Conservation (phyloP, 2,888 invertebrate genomes). For the Cantharis rustica region DNA sequence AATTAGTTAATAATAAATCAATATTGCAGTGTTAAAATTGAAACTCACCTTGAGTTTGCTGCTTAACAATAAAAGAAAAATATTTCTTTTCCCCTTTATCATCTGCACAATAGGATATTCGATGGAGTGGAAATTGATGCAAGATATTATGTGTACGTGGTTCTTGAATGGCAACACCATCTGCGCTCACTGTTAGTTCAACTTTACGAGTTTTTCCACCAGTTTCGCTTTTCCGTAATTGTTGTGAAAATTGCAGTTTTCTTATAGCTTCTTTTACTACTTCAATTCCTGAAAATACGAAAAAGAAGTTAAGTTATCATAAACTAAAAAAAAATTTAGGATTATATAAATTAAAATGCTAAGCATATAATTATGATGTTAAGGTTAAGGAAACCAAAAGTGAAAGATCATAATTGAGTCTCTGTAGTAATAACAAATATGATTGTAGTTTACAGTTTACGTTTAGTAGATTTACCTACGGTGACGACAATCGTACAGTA, state of each 20-base stretch:
- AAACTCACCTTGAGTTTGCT: constrained; percentile 55
- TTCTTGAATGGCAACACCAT: constrained; percentile 91
- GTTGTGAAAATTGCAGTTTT: constrained; percentile 92
- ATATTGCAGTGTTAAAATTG: background rate
- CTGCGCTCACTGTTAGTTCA: constrained; percentile 95
- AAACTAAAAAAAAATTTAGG: too few species aligned
- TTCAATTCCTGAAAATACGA: constrained; percentile 70
- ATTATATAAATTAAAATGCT: too few species aligned
- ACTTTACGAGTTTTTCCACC: constrained; percentile 90
- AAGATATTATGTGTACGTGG: constrained; percentile 79
- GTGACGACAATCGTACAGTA: too few species aligned
- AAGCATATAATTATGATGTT: too few species aligned
- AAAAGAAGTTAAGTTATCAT: too few species aligned
- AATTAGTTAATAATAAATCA: background rate
- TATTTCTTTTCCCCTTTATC: constrained; percentile 98
- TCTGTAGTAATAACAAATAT: too few species aligned
- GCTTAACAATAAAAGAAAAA: constrained; percentile 94
- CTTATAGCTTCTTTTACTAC: constrained; percentile 97
- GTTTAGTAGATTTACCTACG: too few species aligned
- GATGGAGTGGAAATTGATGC: constrained; percentile 94
- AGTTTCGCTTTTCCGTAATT: constrained; percentile 87
- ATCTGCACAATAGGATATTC: constrained; percentile 98
- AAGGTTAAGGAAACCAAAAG: too few species aligned
- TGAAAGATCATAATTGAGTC: too few species aligned
- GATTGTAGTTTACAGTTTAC: too few species aligned